These are phyloP conservation scores for Enteromius afrohamiltoni DNA, from an alignment of 2,797 vertebrate genomes.

Conservation along the genomic window DNA sequence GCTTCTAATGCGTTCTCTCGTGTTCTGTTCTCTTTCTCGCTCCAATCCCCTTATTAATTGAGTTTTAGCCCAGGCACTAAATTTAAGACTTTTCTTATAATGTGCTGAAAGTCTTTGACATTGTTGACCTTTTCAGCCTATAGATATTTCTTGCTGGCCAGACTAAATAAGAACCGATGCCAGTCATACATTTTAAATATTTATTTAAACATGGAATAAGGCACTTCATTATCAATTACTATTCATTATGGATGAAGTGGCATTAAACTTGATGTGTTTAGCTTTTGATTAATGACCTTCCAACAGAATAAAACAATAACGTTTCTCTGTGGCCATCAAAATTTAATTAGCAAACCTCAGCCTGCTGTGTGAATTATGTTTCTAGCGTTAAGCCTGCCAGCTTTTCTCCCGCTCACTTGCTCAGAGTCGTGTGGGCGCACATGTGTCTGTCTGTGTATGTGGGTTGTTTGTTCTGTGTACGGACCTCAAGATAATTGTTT, in stretches of 20 bases:
- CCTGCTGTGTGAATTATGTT: slow-evolving; percentile 49
- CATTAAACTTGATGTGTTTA: slow-evolving; percentile 52
- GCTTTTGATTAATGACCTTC: slow-evolving; percentile 58
- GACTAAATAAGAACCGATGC: slow-evolving; percentile 42
- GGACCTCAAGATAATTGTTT: slow-evolving; percentile 9
- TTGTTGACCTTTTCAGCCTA: slow-evolving; percentile 51
- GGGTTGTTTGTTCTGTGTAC: slow-evolving; percentile 3
- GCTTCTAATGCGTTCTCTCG: neutral
- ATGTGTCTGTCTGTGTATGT: slow-evolving; percentile 10
- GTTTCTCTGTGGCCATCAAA: slow-evolving; percentile 60
- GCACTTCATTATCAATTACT: slow-evolving; percentile 50
- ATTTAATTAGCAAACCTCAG: slow-evolving; percentile 57
- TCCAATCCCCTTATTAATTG: slow-evolving; percentile 24
- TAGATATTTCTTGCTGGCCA: slow-evolving; percentile 8
- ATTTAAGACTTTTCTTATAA: slow-evolving; percentile 33
- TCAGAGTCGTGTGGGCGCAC: neutral
- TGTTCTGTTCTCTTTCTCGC: neutral
- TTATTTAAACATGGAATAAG: slow-evolving; percentile 51
- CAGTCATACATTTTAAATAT: slow-evolving; percentile 26
- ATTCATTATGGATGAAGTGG: slow-evolving; percentile 58
- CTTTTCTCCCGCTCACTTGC: slow-evolving; percentile 18
- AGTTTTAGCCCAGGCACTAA: slow-evolving; percentile 44
- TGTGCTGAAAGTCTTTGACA: slow-evolving; percentile 45
- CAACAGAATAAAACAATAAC: slow-evolving; percentile 58
- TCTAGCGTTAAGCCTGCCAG: slow-evolving; percentile 17